phyloP scores from a whole-genome alignment of 2,888 invertebrate genomes.

The Pterobdella sp. region DNA sequence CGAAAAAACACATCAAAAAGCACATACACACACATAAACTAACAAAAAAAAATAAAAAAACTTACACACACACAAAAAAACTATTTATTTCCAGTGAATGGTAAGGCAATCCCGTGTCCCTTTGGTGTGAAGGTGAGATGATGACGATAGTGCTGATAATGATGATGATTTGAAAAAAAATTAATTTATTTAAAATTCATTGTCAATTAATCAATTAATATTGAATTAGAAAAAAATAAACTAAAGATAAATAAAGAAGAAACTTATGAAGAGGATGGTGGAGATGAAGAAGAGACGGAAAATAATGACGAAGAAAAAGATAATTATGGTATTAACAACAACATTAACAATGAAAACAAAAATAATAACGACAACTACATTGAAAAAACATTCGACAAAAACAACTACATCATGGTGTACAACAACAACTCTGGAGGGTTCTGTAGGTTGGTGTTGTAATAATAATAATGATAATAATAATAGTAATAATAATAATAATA shows the following conservation, averaged over 20 bases:
- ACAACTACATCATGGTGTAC: neutral
- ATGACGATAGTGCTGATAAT: neutral
- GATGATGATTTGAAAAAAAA: neutral
- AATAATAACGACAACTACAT: neutral
- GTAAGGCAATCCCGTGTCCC: neutral
- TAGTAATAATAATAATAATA: too few relatives aligned
- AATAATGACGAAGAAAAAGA: neutral
- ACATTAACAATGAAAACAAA: neutral
- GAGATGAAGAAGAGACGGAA: neutral
- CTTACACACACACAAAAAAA: constrained; percentile 17
- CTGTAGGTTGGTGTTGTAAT: too few relatives aligned
- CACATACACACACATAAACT: constrained; percentile 27
- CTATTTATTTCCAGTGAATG: neutral
- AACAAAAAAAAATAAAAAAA: constrained; percentile 15
- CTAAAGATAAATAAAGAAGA: neutral
- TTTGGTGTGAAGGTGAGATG: neutral
- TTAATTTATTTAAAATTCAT: neutral
- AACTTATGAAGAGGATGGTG: neutral
- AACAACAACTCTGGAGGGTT: neutral
- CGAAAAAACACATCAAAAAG: constrained; percentile 19
- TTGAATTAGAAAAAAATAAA: neutral
- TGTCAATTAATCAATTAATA: neutral
- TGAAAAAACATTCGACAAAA: neutral
- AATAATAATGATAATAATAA: too few relatives aligned
- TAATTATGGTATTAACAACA: neutral